Percentiles rank a stretch among this genome's conserved stretches.
Conservation (phyloP, 2,888 invertebrate species). For the Globia sparganii region DNA sequence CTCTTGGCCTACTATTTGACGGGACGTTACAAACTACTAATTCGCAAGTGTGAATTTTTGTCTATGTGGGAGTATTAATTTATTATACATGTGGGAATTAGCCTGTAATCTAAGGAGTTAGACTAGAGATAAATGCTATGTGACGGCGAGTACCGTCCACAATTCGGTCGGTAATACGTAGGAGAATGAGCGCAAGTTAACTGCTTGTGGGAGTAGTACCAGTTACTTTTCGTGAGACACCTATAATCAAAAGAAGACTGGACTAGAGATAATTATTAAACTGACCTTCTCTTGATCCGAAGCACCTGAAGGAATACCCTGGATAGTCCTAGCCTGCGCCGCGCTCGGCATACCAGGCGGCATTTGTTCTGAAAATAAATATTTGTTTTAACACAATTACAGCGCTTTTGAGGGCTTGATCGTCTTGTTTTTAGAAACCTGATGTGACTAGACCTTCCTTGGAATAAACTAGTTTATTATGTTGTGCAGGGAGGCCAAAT, state of each 20-base stretch:
- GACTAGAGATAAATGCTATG: background rate
- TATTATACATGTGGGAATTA: background rate
- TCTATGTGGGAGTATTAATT: background rate
- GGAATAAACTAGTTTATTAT: background rate
- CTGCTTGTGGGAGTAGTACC: background rate
- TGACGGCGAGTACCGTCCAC: background rate
- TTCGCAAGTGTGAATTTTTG: background rate
- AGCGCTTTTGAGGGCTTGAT: background rate
- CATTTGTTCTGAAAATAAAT: slow-evolving; percentile 76
- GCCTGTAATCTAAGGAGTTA: background rate
- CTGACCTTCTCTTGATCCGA: slow-evolving; percentile 97
- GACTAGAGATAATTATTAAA: background rate
- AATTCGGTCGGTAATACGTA: background rate
- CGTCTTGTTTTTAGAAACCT: background rate
- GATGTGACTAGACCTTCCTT: background rate
- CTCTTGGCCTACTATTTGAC: slow-evolving; percentile 11
- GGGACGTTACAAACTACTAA: background rate
- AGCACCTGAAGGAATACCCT: slow-evolving; percentile 94
- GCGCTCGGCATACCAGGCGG: slow-evolving; percentile 88
- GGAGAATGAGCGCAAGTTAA: background rate
- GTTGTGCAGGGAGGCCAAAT: background rate
- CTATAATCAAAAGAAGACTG: background rate
- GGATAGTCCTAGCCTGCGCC: slow-evolving; percentile 89
- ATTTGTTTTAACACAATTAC: background rate
- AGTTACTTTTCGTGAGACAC: background rate